phyloP scores from a whole-genome alignment of 2,888 invertebrate genomes.

The Crioceris asparagi region DNA sequence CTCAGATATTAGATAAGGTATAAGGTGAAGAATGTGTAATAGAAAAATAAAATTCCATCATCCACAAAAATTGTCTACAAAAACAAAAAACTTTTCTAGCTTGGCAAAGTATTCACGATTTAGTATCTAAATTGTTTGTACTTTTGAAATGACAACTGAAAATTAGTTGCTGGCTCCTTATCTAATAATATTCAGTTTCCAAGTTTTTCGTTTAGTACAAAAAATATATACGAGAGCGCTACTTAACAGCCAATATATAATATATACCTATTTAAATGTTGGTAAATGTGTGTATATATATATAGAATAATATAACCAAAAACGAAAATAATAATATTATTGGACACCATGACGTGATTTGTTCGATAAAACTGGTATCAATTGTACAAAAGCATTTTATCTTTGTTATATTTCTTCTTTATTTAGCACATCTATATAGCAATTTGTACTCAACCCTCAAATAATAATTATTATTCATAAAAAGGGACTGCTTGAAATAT shows the following conservation, averaged over 20 bases:
- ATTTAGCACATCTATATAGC: not conserved
- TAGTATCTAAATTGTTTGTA: slow-evolving; percentile 14
- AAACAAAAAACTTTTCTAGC: slow-evolving; percentile 18
- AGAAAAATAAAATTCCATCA: too few relatives aligned
- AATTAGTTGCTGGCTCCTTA: not conserved
- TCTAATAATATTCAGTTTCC: slow-evolving; percentile 5
- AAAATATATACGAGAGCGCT: slow-evolving; percentile 16
- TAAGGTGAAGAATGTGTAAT: too few relatives aligned
- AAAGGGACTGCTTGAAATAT: slow-evolving; percentile 30
- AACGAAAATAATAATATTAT: too few relatives aligned
- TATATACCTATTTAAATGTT: slow-evolving; percentile 16
- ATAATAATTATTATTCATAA: too few relatives aligned
- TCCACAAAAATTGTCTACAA: slow-evolving; percentile 10
- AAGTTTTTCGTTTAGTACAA: slow-evolving; percentile 4
- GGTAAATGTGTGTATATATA: slow-evolving; percentile 21
- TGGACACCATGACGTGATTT: slow-evolving; percentile 17
- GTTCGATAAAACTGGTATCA: slow-evolving; percentile 13
- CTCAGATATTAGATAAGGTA: too few relatives aligned
- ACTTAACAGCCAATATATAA: slow-evolving; percentile 15
- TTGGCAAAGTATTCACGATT: too few relatives aligned
- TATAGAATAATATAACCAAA: slow-evolving; percentile 11
- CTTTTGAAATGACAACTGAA: slow-evolving; percentile 2
- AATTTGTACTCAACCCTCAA: slow-evolving; percentile 4
- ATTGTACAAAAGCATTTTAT: slow-evolving; percentile 12
- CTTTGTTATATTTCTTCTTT: slow-evolving; percentile 1